These are phyloP conservation scores for Cyclopterus lumpus DNA, from an alignment of 2,797 vertebrate genomes.

Conservation along the genomic window DNA sequence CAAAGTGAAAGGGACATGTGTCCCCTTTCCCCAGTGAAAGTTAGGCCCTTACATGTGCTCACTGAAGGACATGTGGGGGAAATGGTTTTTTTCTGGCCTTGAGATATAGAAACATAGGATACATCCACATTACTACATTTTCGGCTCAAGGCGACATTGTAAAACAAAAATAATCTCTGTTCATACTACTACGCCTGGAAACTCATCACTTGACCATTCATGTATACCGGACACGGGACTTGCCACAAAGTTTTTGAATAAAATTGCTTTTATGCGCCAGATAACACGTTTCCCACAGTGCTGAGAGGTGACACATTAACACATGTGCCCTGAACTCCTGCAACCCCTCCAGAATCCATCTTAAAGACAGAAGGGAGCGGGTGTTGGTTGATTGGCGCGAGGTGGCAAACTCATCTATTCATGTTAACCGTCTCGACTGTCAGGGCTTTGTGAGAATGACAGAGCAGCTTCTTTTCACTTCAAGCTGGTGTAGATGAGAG, in stretches of 20 bases:
- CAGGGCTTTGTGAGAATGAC: constrained; percentile 25
- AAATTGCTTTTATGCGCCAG: background rate
- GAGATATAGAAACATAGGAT: no score
- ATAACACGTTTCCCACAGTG: background rate
- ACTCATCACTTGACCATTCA: no score
- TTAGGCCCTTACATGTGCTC: background rate
- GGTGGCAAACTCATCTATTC: constrained; percentile 30
- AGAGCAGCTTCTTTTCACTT: constrained; percentile 17
- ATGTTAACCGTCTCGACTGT: constrained; percentile 17
- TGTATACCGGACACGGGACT: no score
- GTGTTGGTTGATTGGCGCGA: constrained; percentile 3
- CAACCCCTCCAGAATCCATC: background rate
- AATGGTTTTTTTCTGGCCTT: background rate
- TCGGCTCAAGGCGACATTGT: no score
- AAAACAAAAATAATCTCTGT: no score
- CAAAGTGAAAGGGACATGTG: background rate
- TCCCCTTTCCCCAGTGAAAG: background rate
- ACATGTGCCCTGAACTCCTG: constrained; percentile 7
- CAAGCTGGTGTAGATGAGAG: constrained; percentile 23
- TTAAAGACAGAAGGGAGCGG: background rate
- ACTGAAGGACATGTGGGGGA: background rate
- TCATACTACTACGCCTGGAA: no score
- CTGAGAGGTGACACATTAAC: constrained; percentile 2
- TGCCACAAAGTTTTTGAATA: no score
- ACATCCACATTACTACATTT: no score